Conservation (phyloP, 2,113 vertebrate species). For the Erpornis zantholeuca region DNA sequence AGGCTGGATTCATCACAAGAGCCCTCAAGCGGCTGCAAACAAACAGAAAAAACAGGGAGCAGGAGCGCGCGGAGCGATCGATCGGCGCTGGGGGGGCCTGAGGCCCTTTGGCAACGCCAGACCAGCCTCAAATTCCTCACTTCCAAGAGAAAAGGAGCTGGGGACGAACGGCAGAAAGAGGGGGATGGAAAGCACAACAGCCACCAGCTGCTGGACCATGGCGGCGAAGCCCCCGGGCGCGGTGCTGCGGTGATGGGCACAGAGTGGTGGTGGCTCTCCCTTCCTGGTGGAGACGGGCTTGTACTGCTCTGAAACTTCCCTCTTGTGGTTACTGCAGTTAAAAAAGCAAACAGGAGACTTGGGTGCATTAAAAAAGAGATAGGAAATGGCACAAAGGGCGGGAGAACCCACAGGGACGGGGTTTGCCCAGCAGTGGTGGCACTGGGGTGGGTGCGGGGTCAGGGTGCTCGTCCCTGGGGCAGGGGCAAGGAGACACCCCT, state of each 20-base stretch:
- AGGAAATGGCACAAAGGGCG: not conserved
- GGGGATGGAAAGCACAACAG: not conserved
- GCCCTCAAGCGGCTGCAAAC: slow-evolving; percentile 67
- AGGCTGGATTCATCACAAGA: slow-evolving; percentile 66
- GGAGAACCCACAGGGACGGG: not conserved
- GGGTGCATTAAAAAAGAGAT: not conserved
- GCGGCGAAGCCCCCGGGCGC: not conserved
- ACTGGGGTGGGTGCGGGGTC: not conserved
- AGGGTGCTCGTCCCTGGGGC: not conserved
- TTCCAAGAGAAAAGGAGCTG: not conserved
- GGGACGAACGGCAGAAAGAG: not conserved
- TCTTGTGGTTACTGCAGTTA: slow-evolving; percentile 49
- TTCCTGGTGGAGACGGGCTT: not conserved
- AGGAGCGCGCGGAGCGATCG: slow-evolving; percentile 32
- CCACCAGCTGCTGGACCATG: not conserved
- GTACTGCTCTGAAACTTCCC: slow-evolving; percentile 40
- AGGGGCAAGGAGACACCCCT: not conserved
- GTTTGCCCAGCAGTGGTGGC: not conserved
- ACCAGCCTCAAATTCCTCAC: not conserved
- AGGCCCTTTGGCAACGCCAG: not conserved
- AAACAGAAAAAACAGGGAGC: slow-evolving; percentile 34
- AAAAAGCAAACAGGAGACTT: slow-evolving; percentile 26
- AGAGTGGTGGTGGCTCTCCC: not conserved
- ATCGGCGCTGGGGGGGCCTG: not conserved
- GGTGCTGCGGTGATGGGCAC: not conserved